phyloP scores from a whole-genome alignment of 2,797 vertebrate genomes.

The Carapus acus region DNA sequence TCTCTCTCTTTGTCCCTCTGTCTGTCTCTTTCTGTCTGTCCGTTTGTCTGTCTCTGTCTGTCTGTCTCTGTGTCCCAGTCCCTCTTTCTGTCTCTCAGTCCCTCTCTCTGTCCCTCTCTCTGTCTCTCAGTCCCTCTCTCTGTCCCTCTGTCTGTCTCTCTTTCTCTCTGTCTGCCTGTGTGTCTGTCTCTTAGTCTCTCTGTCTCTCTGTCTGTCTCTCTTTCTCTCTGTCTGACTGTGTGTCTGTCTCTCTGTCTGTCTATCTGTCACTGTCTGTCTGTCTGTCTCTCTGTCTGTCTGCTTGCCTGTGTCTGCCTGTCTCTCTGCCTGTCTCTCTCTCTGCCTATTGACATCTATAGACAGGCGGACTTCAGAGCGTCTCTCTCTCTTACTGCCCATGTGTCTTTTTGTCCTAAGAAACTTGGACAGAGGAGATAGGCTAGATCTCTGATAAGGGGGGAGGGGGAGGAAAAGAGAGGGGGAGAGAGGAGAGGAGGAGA shows the following conservation, averaged over 20 bases:
- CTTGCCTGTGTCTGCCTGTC: conserved; percentile 13
- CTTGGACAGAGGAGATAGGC: neutral
- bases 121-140: conserved; percentile 1
- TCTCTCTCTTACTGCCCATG: neutral
- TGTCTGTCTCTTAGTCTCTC: conserved; percentile 14
- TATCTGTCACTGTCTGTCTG: neutral
- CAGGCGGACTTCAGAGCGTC: too few species aligned
- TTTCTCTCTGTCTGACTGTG: conserved; percentile 15
- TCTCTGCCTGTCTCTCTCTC: too few species aligned
- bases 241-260: neutral
- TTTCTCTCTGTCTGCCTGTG: too few species aligned
- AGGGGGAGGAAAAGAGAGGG: conserved; percentile 13
- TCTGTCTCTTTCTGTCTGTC: conserved; percentile 13
- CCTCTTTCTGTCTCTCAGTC: neutral
- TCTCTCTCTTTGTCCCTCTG: neutral
- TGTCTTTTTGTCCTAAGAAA: neutral
- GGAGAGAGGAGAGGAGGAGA: neutral
- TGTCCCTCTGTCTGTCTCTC: too few species aligned
- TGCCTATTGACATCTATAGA: too few species aligned
- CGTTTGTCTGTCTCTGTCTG: too few species aligned
- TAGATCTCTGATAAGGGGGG: neutral
- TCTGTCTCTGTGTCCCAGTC: conserved; percentile 2
- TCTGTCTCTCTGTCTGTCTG: neutral
- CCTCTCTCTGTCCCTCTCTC: too few species aligned
- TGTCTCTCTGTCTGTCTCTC: neutral